Conservation (phyloP, 2,113 vertebrate species). For the Boleophthalmus pectinirostris region DNA sequence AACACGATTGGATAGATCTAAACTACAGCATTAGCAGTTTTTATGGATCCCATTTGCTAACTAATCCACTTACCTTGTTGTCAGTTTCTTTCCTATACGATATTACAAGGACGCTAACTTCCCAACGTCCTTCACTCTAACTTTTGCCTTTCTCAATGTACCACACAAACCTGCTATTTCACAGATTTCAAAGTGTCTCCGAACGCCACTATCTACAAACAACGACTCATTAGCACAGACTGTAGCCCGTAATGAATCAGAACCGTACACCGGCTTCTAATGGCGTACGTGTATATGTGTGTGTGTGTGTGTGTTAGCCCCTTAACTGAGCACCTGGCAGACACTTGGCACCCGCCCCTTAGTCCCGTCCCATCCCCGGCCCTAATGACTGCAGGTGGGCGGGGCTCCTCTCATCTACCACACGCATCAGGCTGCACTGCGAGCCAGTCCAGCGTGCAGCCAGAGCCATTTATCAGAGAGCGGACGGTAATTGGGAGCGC, state of each 20-base stretch:
- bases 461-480: slow-evolving; percentile 65
- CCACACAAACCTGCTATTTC: not conserved
- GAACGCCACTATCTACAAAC: not conserved
- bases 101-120: not conserved
- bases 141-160: not conserved
- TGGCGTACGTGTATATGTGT: slow-evolving; percentile 9
- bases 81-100: not conserved
- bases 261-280: slow-evolving; percentile 14
- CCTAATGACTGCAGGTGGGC: slow-evolving; percentile 53
- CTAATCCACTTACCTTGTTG: too few relatives aligned
- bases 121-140: not conserved
- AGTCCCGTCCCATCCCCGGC: slow-evolving; percentile 57
- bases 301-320: slow-evolving; percentile 15
- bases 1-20: too few relatives aligned
- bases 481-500: slow-evolving; percentile 61
- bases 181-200: not conserved
- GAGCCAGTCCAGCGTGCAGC: slow-evolving; percentile 38
- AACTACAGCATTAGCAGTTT: too few relatives aligned
- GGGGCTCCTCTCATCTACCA: slow-evolving; percentile 50
- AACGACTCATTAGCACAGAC: slow-evolving; percentile 2
- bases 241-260: slow-evolving; percentile 17
- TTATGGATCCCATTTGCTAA: too few relatives aligned
- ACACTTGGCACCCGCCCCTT: slow-evolving; percentile 64
- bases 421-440: slow-evolving; percentile 62
- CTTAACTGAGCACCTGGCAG: slow-evolving; percentile 61